These are phyloP conservation scores for Diacarnus erythraeanus DNA, from an alignment of 37 sponge, comb jelly and placozoan species.

Conservation along the genomic window DNA sequence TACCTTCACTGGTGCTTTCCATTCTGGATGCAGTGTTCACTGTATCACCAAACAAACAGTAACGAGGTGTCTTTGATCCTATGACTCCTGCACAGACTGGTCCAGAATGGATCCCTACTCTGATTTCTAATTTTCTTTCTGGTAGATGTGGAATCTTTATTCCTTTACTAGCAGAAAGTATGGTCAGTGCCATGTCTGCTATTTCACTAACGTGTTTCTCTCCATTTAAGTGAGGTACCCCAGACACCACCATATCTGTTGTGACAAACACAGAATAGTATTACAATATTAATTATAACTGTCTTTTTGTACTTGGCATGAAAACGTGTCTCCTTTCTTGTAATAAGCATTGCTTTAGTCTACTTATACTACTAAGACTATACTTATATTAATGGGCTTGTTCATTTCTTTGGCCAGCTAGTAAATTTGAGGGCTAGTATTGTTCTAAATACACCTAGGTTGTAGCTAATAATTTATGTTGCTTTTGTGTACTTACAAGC, in stretches of 20 bases:
- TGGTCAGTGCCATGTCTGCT: slow-evolving; percentile 86
- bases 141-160: slow-evolving; percentile 86
- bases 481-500: slow-evolving; percentile 90
- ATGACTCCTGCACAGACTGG: slow-evolving; percentile 91
- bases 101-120: slow-evolving; percentile 90
- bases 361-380: not conserved
- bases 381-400: not conserved
- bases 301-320: too few relatives aligned
- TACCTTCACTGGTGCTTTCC: slow-evolving; percentile 89
- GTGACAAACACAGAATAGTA: not conserved
- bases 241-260: slow-evolving; percentile 96
- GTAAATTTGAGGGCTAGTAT: too few relatives aligned
- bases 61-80: slow-evolving; percentile 90
- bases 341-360: not conserved
- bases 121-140: slow-evolving; percentile 60
- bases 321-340: not conserved
- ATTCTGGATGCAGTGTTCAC: slow-evolving; percentile 93
- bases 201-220: slow-evolving; percentile 82
- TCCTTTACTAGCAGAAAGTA: slow-evolving; percentile 48
- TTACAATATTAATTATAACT: too few relatives aligned
- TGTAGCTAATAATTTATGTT: too few relatives aligned
- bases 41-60: slow-evolving; percentile 92
- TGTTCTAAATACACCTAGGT: too few relatives aligned
- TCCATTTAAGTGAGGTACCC: slow-evolving; percentile 82
- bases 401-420: too few relatives aligned